Evolutionary conservation across 2,113 vertebrate genomes (phyloP), one percentile per base, ranked within the genome.

Genomic region (Numida meleagris): DNA sequence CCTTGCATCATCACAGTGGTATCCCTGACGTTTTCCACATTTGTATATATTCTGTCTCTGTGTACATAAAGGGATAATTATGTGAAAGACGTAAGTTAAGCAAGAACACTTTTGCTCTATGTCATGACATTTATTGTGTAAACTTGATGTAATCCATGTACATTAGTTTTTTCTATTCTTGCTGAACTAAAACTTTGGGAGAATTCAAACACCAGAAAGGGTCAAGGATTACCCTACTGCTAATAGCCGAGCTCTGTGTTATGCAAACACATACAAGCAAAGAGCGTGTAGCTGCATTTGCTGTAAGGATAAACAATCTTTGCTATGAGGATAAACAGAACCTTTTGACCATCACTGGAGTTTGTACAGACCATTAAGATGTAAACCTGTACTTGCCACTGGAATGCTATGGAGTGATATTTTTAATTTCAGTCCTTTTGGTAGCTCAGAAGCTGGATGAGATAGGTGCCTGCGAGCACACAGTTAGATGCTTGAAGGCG

Each of bases 321-420:
- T 42, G 62, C 83, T 93, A 6, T 14, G n/a, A 94, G 86, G 88
- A 75, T 75, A 79, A 96, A 65, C 77, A 84, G 62, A 74, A 85
- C 87, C n/a, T 85, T 79, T 68, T 93, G 82, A 57, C 74, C 91
- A 16, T 20, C 8, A 0, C 80, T 86, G 94, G 61, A 23, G 59
- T 79, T 57, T 70, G 48, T 40, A 14, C 87, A 59, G 34, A 0
- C 51, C 58, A 2, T 24, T 38, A 19, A 17, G 42, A 7, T 2
- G 51, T 6, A 36, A 68, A 29, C 6, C 53, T 19, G 1, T n/a
- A 62, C 20, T 6, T 77, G 36, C 31, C 46, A 6, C 46, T 24
- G 67, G 19, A 9, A 18, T 15, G 43, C 66, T 65, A 29, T 20
- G 11, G 34, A 18, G 29, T 5, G 45, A 20, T 27, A 8, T 48